These are phyloP conservation scores for Melanogrammus aeglefinus DNA, from an alignment of 2,797 vertebrate genomes.

Conservation along the genomic window DNA sequence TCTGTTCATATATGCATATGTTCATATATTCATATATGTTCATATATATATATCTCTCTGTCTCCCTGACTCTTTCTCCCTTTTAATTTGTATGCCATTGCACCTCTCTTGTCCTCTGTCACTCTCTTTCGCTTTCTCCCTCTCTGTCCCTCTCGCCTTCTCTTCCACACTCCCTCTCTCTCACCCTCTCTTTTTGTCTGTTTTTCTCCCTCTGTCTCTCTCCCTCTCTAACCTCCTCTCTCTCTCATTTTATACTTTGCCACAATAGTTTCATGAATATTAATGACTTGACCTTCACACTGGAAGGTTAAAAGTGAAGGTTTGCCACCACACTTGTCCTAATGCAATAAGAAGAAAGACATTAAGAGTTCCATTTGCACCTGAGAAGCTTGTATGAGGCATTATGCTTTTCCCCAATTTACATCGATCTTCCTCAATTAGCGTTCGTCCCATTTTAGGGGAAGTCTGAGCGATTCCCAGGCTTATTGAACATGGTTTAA, in stretches of 20 bases:
- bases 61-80: too few species aligned
- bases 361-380: not conserved
- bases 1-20: not conserved
- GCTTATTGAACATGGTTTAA: not conserved
- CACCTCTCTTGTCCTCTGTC: too few species aligned
- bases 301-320: not conserved
- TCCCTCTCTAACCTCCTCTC: not conserved
- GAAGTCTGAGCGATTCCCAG: not conserved
- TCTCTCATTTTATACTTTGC: not conserved
- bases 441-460: not conserved
- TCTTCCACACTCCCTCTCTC: not conserved
- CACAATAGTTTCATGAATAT: not conserved
- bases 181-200: too few species aligned
- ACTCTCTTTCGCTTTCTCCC: too few species aligned
- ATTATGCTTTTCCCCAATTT: not conserved
- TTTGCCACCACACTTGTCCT: not conserved
- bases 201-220: not conserved
- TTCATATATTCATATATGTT: too few species aligned
- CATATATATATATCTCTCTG: too few species aligned
- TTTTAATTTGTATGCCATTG: too few species aligned
- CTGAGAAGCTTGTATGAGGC: not conserved
- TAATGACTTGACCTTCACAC: not conserved
- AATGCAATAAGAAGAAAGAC: not conserved
- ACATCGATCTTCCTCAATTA: not conserved
- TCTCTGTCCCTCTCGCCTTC: not conserved